phyloP scores from a whole-genome alignment of 2,888 invertebrate species.

The Polia nebulosa region DNA sequence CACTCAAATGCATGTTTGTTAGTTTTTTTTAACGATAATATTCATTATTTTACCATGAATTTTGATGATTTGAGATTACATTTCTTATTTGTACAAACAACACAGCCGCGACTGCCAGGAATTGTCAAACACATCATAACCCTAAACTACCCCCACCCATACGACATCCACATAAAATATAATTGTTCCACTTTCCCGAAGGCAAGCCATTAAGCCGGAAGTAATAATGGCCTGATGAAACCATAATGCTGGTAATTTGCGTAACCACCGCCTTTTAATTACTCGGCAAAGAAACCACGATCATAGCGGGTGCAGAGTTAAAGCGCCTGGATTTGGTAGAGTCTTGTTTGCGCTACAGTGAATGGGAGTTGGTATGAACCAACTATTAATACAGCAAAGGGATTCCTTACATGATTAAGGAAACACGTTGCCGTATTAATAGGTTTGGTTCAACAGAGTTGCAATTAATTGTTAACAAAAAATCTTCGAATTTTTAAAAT shows the following conservation, averaged over 20 bases:
- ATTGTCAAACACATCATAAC: conserved; percentile 39
- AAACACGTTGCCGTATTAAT: too few relatives aligned
- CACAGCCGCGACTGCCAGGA: conserved; percentile 21
- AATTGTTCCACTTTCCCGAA: conserved; percentile 68
- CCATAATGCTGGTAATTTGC: conserved; percentile 81
- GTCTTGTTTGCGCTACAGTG: conserved; percentile 19
- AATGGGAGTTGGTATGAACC: neutral
- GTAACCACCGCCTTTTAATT: conserved; percentile 81
- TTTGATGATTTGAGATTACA: neutral
- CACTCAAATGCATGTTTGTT: too few relatives aligned
- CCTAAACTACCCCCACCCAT: conserved; percentile 43
- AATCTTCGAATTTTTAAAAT: too few relatives aligned
- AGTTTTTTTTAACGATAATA: too few relatives aligned
- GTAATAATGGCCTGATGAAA: conserved; percentile 81
- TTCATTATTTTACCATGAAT: neutral
- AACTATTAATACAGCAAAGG: too few relatives aligned
- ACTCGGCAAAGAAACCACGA: conserved; percentile 77
- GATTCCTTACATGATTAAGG: too few relatives aligned
- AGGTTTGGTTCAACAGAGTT: too few relatives aligned
- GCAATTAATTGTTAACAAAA: too few relatives aligned
- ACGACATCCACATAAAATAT: conserved; percentile 71
- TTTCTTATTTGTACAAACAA: neutral
- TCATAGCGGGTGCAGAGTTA: conserved; percentile 58
- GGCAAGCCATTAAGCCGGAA: conserved; percentile 71
- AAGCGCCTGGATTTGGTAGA: conserved; percentile 50